These are phyloP conservation scores for Corynorhinus townsendii DNA, from an alignment of 2,113 vertebrate species.

Conservation along the genomic window DNA sequence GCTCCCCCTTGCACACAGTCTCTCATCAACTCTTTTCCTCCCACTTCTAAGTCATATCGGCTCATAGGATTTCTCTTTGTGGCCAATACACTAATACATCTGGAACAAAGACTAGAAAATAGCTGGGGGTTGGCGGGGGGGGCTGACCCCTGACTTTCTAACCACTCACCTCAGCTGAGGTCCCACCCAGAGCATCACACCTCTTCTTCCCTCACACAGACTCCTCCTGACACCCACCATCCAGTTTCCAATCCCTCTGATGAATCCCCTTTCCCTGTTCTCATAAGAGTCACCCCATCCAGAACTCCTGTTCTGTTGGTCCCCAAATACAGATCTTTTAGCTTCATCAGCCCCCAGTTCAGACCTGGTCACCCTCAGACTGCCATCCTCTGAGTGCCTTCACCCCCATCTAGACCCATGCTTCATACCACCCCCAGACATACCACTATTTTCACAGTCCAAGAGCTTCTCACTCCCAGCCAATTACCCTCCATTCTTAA, in stretches of 20 bases:
- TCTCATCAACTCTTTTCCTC: slow-evolving; percentile 33
- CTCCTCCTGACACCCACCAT: neutral
- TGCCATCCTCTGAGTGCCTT: neutral
- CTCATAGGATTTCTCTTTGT: slow-evolving; percentile 57
- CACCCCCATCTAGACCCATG: neutral
- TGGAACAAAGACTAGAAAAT: slow-evolving; percentile 49
- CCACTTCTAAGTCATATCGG: slow-evolving; percentile 41
- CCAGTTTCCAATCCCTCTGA: neutral
- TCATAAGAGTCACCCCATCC: neutral
- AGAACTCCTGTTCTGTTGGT: neutral
- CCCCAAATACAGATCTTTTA: neutral
- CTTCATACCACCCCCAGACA: neutral
- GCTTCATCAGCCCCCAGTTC: neutral
- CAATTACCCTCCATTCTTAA: neutral
- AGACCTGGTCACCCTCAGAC: neutral
- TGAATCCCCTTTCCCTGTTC: neutral
- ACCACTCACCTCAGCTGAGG: neutral
- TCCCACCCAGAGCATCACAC: neutral
- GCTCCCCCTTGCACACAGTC: slow-evolving; percentile 25
- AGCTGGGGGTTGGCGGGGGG: neutral
- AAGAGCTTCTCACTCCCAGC: neutral
- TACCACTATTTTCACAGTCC: neutral
- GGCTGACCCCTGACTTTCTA: neutral
- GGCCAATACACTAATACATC: slow-evolving; percentile 29
- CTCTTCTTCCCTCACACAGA: neutral